Percentiles rank a stretch among this genome's conserved stretches.
Conservation (phyloP, 2,797 vertebrate species). For the Silurus lanzhouensis region DNA sequence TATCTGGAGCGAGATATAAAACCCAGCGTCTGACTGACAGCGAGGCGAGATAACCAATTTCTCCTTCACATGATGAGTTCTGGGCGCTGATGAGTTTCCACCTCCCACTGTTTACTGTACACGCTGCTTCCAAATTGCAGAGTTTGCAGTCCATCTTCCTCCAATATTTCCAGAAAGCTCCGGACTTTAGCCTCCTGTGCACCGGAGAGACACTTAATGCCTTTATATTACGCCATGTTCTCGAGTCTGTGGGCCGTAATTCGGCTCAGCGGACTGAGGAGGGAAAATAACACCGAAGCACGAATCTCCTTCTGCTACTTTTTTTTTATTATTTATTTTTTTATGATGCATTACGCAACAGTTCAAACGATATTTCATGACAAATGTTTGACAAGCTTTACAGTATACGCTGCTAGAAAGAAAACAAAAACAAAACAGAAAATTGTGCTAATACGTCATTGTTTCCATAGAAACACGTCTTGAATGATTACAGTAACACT, state of each 20-base stretch:
- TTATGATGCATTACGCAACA: background rate
- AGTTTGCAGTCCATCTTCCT: slow-evolving; percentile 6
- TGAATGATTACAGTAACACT: background rate
- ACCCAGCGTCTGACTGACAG: slow-evolving; percentile 36
- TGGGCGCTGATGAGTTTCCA: slow-evolving; percentile 39
- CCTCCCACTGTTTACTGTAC: slow-evolving; percentile 5
- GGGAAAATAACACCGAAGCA: background rate
- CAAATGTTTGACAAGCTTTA: background rate
- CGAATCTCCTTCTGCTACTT: background rate
- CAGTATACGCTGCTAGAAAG: background rate
- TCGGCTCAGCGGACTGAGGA: background rate
- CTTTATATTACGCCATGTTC: background rate
- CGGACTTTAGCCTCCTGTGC: background rate
- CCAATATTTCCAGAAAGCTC: background rate
- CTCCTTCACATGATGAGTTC: slow-evolving; percentile 28
- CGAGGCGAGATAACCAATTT: slow-evolving; percentile 38
- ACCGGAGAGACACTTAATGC: background rate
- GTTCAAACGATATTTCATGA: background rate
- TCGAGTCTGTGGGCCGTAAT: background rate
- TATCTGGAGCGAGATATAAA: slow-evolving; percentile 14
- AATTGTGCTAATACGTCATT: background rate
- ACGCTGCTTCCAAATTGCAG: slow-evolving; percentile 5
- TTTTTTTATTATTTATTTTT: background rate
- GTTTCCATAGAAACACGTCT: background rate
- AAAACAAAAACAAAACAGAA: background rate